These are phyloP conservation scores for Crypturellus tataupa DNA, from an alignment of 2,797 vertebrate species.

Conservation along the genomic window DNA sequence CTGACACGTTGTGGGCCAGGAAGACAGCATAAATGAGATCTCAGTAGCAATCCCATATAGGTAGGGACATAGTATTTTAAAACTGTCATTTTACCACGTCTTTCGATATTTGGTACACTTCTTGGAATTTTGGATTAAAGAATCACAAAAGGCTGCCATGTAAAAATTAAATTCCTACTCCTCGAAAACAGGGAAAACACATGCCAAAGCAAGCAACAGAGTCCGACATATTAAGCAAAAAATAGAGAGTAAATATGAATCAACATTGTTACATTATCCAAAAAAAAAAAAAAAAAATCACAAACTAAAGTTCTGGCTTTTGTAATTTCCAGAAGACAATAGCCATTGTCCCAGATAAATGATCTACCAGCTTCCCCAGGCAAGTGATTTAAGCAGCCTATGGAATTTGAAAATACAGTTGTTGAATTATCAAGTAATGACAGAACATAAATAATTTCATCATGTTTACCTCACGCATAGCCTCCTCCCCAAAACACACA, in stretches of 20 bases:
- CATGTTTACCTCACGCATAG: background rate
- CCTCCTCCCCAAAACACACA: background rate
- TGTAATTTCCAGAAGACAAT: background rate
- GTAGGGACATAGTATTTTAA: no score
- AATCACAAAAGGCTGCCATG: background rate
- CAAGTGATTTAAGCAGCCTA: background rate
- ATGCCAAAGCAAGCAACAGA: background rate
- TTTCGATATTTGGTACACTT: background rate
- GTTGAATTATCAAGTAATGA: background rate
- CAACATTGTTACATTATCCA: background rate
- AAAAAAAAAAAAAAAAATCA: background rate
- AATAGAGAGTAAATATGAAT: background rate
- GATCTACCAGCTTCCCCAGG: no score
- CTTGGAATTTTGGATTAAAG: background rate
- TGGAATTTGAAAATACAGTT: background rate
- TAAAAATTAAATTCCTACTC: background rate
- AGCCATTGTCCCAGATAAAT: background rate
- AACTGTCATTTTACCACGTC: background rate
- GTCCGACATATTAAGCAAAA: background rate
- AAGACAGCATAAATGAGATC: background rate
- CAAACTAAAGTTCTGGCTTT: background rate
- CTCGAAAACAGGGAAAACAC: background rate
- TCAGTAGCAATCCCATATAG: background rate
- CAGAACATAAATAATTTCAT: background rate
- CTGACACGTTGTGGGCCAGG: background rate